Evolutionary conservation across 2,888 invertebrate genomes (phyloP), one percentile per base, ranked within the genome.

Genomic region (Stratiomys singularior): DNA sequence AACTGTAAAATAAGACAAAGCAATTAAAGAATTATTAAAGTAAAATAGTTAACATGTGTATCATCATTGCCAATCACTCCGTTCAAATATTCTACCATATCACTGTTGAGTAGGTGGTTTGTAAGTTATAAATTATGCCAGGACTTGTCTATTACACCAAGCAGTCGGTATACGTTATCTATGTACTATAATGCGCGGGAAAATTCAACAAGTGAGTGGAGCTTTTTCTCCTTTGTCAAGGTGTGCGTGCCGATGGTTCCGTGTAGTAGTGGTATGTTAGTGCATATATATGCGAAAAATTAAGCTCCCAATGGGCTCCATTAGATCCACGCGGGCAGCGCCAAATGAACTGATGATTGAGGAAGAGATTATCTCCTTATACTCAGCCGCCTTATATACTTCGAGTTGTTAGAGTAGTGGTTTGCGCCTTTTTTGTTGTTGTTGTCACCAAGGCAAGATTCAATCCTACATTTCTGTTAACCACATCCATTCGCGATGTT

Each of bases 201-300:
- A 18, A 30, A 64, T 28, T 64, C 64, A 64, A 64, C 64, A 64
- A 64, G 64, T 64, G 64, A 64, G 28, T 30, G 23, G 64, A 64
- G 64, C 64, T 64, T 64, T 64, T 28, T 11, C n/a, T 37, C 37
- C 3, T 37, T n/a, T n/a, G 27, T 21, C 28, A 23, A 2, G n/a
- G 64, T 60, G 60, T 52, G 52, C 18, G 4, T 4, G 21, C 7
- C 5, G 23, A 13, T 21, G 5, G 60, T 18, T 60, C n/a, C 23
- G 60, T 52, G 52, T 52, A 15, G 7, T 52, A 21, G 58, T 25
- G 18, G n/a, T 30, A 28, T 64, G 64, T 30, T 1, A 9, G 0
- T 25, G 25, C 4, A 60, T 60, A 60, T 23, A 23, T 64, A 25
- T 64, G 30, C 64, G 64, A 64, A 64, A 27, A 30, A 9, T 13